phyloP scores from a whole-genome alignment of 2,797 vertebrate genomes.

The Loris lydekkerianus region DNA sequence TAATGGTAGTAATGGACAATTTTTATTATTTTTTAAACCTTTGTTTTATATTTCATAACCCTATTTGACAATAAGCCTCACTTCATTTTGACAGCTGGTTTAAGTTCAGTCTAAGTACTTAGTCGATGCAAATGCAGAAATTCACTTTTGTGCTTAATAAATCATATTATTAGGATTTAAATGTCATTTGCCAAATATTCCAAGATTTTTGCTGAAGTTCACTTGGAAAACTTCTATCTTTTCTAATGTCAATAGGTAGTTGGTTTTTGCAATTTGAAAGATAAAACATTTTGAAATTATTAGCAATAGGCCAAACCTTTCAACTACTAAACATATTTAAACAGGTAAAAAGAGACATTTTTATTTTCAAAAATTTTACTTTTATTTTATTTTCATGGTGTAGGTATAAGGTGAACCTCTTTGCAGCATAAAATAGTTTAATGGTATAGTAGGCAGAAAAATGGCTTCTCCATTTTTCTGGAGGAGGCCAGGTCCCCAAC shows the following conservation, averaged over 20 bases:
- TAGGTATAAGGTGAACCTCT: background rate
- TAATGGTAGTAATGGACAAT: background rate
- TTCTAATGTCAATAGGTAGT: background rate
- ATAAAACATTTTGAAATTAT: constrained; percentile 12
- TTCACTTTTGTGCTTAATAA: background rate
- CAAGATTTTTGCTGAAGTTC: background rate
- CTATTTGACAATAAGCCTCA: background rate
- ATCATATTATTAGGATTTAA: background rate
- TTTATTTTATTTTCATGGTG: background rate
- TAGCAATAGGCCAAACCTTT: background rate
- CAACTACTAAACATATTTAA: constrained; percentile 35
- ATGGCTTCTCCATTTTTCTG: background rate
- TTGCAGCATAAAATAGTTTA: constrained; percentile 14
- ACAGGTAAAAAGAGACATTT: background rate
- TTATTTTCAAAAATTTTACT: background rate
- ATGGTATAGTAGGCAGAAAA: background rate
- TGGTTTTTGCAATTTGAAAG: constrained; percentile 38
- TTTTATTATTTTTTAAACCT: background rate
- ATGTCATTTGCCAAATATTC: background rate
- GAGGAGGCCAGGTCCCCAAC: background rate
- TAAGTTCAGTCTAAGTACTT: background rate
- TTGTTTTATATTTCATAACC: background rate
- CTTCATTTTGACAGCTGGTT: background rate
- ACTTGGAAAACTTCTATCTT: background rate
- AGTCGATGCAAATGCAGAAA: background rate